A percentile compares a stretch with the other conserved stretches of the same genome.
Conservation (phyloP, 2,888 invertebrate species). For the Theristus sp. region DNA sequence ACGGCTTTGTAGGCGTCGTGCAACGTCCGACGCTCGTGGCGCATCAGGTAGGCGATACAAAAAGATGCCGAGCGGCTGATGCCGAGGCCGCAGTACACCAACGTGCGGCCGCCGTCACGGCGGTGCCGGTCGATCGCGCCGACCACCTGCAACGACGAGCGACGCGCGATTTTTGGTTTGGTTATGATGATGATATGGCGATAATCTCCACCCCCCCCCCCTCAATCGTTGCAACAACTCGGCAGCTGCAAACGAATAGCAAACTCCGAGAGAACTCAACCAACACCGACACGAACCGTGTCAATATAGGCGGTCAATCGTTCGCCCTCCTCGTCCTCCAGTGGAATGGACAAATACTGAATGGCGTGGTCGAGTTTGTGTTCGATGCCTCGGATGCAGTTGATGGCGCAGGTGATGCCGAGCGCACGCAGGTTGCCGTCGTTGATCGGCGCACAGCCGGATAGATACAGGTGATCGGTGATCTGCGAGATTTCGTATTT, state of each 20-base stretch:
- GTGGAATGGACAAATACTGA: conserved; percentile 1
- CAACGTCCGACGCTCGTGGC: conserved; percentile 15
- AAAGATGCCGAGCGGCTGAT: conserved; percentile 19
- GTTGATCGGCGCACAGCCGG: neutral
- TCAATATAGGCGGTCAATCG: neutral
- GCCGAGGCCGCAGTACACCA: conserved; percentile 19
- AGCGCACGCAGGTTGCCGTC: neutral
- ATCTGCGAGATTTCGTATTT: neutral
- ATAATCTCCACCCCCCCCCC: neutral
- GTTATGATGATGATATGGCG: neutral
- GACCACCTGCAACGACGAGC: neutral
- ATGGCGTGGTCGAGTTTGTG: neutral
- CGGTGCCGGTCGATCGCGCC: conserved; percentile 6
- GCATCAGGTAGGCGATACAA: conserved; percentile 18
- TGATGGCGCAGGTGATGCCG: conserved; percentile 5
- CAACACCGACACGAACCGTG: too few species aligned
- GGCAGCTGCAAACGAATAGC: too few species aligned
- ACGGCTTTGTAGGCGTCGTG: conserved; percentile 18
- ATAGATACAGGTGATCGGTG: conserved; percentile 2
- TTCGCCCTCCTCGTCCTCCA: conserved; percentile 2
- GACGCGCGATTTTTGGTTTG: too few species aligned
- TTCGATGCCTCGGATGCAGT: conserved; percentile 4
- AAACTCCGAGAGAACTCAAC: too few species aligned
- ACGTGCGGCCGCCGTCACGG: conserved; percentile 13
- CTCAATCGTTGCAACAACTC: too few species aligned